A percentile compares a stretch with the other conserved stretches of the same genome.
Conservation (phyloP, 2,888 invertebrate genomes). For the Chloroclystis v-ata region DNA sequence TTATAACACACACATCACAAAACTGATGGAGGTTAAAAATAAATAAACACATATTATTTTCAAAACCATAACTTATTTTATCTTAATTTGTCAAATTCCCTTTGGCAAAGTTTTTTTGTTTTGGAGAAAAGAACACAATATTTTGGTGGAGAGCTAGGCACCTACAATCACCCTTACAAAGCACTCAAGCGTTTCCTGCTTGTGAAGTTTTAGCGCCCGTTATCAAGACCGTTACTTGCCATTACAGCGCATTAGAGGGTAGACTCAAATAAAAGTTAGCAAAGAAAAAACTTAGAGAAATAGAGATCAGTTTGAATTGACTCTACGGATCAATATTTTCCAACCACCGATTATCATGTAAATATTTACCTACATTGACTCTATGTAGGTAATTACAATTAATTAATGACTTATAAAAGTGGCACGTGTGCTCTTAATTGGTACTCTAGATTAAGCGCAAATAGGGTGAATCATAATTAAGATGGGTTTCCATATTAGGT, state of each 20-base stretch:
- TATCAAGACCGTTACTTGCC: constrained; percentile 70
- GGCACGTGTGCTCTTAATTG: constrained; percentile 56
- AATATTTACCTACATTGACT: neutral
- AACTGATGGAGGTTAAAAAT: too few species aligned
- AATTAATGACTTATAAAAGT: constrained; percentile 21
- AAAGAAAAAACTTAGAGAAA: neutral
- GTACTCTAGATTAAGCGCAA: constrained; percentile 36
- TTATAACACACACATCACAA: too few species aligned
- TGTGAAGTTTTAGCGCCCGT: constrained; percentile 67
- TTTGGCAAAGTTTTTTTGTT: too few species aligned
- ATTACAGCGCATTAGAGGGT: constrained; percentile 73
- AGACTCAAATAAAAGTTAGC: constrained; percentile 24
- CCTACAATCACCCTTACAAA: constrained; percentile 37
- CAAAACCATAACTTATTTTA: too few species aligned
- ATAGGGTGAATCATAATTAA: constrained; percentile 34
- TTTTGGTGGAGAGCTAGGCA: too few species aligned
- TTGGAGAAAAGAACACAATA: too few species aligned
- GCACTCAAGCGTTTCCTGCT: constrained; percentile 62
- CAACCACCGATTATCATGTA: neutral
- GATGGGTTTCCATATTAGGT: constrained; percentile 33
- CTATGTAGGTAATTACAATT: neutral
- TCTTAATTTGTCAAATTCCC: too few species aligned
- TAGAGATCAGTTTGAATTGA: neutral
- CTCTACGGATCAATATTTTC: too few species aligned
- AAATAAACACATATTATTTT: too few species aligned